These are phyloP conservation scores for Pangasius sanitwongsei DNA, from an alignment of 2,797 vertebrate species.

Conservation along the genomic window DNA sequence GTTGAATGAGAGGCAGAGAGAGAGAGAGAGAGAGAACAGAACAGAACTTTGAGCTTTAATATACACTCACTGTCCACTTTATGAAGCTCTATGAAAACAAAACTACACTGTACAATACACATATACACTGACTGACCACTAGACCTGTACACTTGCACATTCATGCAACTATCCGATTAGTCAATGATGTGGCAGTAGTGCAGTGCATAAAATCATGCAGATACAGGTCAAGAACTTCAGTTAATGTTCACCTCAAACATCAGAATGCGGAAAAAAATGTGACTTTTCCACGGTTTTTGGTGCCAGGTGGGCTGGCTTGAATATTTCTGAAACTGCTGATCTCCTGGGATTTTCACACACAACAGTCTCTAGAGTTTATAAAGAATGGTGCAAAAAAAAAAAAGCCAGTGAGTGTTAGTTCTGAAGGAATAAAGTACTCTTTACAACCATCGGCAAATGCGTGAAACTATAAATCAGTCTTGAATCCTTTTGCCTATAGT, in stretches of 20 bases:
- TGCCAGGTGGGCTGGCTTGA: not conserved
- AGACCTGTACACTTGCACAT: not conserved
- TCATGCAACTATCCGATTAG: not conserved
- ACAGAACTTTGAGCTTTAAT: not conserved
- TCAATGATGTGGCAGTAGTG: not conserved
- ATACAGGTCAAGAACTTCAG: not conserved
- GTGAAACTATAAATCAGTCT: too few relatives aligned
- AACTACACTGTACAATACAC: not conserved
- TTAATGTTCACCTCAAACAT: not conserved
- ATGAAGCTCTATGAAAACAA: not conserved
- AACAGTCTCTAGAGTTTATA: not conserved
- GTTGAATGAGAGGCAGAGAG: not conserved
- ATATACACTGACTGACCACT: not conserved
- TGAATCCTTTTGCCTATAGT: too few relatives aligned
- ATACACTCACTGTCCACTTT: not conserved
- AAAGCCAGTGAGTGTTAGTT: not conserved
- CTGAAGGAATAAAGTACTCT: not conserved
- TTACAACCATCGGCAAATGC: not conserved
- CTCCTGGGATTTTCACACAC: not conserved
- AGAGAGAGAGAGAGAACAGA: conserved; percentile 1
- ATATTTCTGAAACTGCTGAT: not conserved
- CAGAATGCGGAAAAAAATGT: not conserved
- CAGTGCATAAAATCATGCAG: not conserved
- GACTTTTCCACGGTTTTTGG: not conserved
- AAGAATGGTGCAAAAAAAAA: not conserved